Evolutionary conservation across 2,888 invertebrate species (phyloP), one percentile per base, ranked within the genome.

Genomic region (Seira ritae): DNA sequence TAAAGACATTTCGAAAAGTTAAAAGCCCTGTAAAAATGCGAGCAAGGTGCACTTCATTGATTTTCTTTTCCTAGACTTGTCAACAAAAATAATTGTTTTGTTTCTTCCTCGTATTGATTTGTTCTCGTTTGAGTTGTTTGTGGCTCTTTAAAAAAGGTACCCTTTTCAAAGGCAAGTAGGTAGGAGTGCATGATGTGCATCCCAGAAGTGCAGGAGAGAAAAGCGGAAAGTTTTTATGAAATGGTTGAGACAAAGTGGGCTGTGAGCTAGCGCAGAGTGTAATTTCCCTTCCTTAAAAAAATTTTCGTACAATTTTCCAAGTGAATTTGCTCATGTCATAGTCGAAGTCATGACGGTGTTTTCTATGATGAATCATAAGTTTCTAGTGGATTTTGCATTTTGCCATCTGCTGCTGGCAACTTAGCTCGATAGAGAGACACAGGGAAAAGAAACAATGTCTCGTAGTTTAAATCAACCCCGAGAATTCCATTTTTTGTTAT

Each of bases 391-490:
- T n/a, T n/a, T 50, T 50, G 15, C 15, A n/a, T 50, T 50, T 15
- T n/a, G 50, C 6, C 62, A 62, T 62, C 62, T 62, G 62, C 12
- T n/a, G 10, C n/a, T n/a, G n/a, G n/a, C 4, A 15, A 2, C 15
- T 62, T n/a, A 20, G 2, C 62, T 62, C 4, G 62, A 62, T 62
- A 1, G 20, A 12, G 3, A 19, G 22, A 20, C 20, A 62, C 20
- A 15, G 62, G 19, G 62, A 62, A 50, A n/a, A n/a, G 62, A 6
- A 62, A 62, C 55, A 55, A 55, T 62, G 60, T 60, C 60, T 3
- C 17, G n/a, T 60, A 60, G 4, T 60, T 60, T n/a, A 60, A 60
- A 60, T 60, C 60, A n/a, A 60, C 60, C 60, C 60, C 4, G 60
- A 60, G n/a, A 4, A 10, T 60, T 42, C 12, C 42, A 42, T 42